Evolutionary conservation across 2,113 vertebrate species (phyloP), one percentile per base, ranked within the genome.

Genomic region (Thunnus maccoyii): DNA sequence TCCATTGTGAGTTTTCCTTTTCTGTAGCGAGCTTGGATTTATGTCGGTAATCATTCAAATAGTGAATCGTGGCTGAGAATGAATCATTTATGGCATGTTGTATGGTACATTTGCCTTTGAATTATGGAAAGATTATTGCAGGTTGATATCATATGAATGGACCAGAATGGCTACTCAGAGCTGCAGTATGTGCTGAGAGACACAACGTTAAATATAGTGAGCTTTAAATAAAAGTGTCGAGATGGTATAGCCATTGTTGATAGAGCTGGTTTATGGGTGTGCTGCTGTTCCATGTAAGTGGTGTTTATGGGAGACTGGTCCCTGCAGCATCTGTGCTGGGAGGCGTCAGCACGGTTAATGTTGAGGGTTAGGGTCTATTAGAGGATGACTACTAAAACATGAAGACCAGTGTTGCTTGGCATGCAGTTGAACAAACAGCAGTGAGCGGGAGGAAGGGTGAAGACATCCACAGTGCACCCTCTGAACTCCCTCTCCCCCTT

Each of bases 161-260:
- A 57, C 15, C 55, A 12, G n/a, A 68, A 67, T 68, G 41, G 61
- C 58, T 64, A 68, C 47, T 30, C 63, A 46, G 57, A 76, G 61
- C 71, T 62, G 41, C 79, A 18, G 36, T 15, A 20, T 50, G 68
- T 77, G 72, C 76, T 48, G 50, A 55, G 25, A 36, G 66, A 81
- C 72, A 76, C 54, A 44, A 55, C 76, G 80, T 77, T 88, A 83
- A 81, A 88, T 75, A 80, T 71, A 81, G 80, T 51, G 50, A 71
- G 82, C 57, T 68, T 81, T 88, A 84, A 84, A 86, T 90, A 86
- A 89, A 90, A 82, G 62, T 83, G 90, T 86, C 83, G 77, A 22
- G 50, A 71, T 51, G 61, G 71, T 69, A 36, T 16, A 66, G 84
- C 20, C 32, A n/a, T 70, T 83, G 72, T 80, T 87, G 84, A 88